Percentiles rank a stretch among this genome's conserved stretches.
Evolutionary conservation across 2,113 vertebrate genomes (phyloP).

Genomic region (Antechinus flavipes): DNA sequence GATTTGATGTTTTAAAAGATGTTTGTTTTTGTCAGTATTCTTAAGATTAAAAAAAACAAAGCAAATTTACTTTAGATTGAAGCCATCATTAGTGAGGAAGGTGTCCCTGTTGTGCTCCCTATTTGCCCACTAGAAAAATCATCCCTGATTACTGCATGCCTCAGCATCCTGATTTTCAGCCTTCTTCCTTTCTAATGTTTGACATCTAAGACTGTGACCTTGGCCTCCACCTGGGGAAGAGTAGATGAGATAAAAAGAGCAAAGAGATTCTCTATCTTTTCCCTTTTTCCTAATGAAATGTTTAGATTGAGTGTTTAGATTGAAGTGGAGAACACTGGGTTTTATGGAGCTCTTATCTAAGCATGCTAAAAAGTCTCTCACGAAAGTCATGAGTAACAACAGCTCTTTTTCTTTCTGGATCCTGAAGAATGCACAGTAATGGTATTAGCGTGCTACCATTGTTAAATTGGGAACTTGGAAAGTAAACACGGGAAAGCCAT

Average conservation of each 20-base stretch:
- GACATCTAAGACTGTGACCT: slow-evolving; percentile 30
- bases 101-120: not conserved
- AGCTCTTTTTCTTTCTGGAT: slow-evolving; percentile 52
- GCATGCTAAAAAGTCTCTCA: slow-evolving; percentile 35
- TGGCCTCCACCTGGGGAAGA: slow-evolving; percentile 9
- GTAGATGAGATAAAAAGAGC: not conserved
- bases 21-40: not conserved
- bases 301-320: slow-evolving; percentile 12
- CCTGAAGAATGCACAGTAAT: not conserved
- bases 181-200: slow-evolving; percentile 16
- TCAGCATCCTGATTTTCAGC: not conserved
- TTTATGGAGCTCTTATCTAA: not conserved
- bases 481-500: not conserved
- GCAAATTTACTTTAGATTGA: not conserved
- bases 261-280: not conserved
- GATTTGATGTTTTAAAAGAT: not conserved
- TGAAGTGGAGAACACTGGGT: not conserved
- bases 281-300: not conserved
- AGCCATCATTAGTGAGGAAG: not conserved
- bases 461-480: slow-evolving; percentile 4
- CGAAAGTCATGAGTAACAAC: slow-evolving; percentile 10
- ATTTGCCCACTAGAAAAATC: not conserved
- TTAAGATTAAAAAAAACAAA: not conserved
- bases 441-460: not conserved
- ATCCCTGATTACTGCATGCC: not conserved